phyloP scores from a whole-genome alignment of 2,888 invertebrate species.

The Endotricha flammealis region DNA sequence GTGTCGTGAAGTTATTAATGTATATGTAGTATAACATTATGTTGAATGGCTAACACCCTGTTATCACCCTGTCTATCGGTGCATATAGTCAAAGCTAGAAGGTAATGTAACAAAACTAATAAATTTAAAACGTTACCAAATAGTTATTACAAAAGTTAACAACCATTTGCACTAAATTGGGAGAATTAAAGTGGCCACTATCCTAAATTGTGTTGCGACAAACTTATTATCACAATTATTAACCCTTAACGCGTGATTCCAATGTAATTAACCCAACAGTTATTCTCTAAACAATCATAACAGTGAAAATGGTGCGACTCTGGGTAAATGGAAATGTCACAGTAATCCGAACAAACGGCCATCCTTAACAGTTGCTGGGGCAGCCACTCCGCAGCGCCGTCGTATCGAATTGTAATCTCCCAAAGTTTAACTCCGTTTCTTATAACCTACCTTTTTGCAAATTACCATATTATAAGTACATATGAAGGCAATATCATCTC shows the following conservation, averaged over 20 bases:
- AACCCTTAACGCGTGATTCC: constrained; percentile 16
- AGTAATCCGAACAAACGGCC: constrained; percentile 40
- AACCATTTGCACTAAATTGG: constrained; percentile 14
- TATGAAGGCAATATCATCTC: not conserved
- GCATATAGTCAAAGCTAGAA: no score
- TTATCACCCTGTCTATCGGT: no score
- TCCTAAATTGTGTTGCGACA: constrained; percentile 17
- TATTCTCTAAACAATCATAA: constrained; percentile 35
- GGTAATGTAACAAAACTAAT: constrained; percentile 6
- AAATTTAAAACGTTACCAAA: constrained; percentile 12
- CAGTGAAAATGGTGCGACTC: constrained; percentile 28
- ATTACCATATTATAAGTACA: not conserved
- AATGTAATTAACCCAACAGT: constrained; percentile 19
- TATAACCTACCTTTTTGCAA: not conserved
- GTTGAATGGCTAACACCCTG: no score
- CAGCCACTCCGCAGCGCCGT: not conserved
- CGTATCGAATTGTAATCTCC: not conserved
- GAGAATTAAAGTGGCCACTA: constrained; percentile 15
- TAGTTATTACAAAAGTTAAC: constrained; percentile 17
- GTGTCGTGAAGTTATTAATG: no score
- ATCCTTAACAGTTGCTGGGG: not conserved
- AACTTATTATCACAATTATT: constrained; percentile 17
- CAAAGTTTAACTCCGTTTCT: not conserved
- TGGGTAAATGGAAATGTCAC: constrained; percentile 39
- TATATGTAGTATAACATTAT: no score